Percentiles rank a stretch among this genome's conserved stretches.
Evolutionary conservation across 2,888 invertebrate species (phyloP).

Genomic region (Chirona hameri): DNA sequence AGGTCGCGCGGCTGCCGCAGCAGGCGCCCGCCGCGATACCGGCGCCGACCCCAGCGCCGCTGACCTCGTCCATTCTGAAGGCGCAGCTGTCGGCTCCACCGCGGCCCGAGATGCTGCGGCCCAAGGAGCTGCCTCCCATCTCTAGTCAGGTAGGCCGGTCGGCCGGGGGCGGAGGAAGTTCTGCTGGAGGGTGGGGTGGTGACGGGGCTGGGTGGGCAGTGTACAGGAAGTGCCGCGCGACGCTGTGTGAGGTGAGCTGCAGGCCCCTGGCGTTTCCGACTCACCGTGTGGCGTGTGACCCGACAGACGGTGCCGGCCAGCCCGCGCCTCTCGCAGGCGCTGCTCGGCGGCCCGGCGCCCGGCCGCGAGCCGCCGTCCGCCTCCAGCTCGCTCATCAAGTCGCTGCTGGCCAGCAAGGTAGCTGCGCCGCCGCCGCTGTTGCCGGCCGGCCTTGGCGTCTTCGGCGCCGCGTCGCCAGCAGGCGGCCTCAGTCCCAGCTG

Average conservation of each 20-base stretch:
- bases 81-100: constrained; percentile 74
- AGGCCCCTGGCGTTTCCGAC: too few relatives aligned
- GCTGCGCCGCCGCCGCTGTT: constrained; percentile 48
- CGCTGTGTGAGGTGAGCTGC: not conserved
- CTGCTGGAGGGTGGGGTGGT: not conserved
- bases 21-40: constrained; percentile 32
- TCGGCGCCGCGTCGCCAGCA: not conserved
- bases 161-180: not conserved
- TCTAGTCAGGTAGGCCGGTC: not conserved
- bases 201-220: not conserved
- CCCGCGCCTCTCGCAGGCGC: constrained; percentile 60
- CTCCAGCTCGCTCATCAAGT: constrained; percentile 83
- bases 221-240: too few relatives aligned
- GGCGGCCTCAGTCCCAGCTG: constrained; percentile 22
- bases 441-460: constrained; percentile 37
- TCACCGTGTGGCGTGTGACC: too few relatives aligned
- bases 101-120: constrained; percentile 33
- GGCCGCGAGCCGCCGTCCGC: constrained; percentile 50
- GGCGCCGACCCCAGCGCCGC: constrained; percentile 50
- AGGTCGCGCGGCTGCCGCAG: constrained; percentile 12
- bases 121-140: not conserved
- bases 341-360: constrained; percentile 49
- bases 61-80: constrained; percentile 75
- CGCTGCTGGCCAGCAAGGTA: constrained; percentile 91
- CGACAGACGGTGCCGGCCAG: constrained; percentile 52